Percentiles rank a stretch among this genome's conserved stretches.
Evolutionary conservation across 2,888 invertebrate species (phyloP).

Genomic region (Junonia oenone): DNA sequence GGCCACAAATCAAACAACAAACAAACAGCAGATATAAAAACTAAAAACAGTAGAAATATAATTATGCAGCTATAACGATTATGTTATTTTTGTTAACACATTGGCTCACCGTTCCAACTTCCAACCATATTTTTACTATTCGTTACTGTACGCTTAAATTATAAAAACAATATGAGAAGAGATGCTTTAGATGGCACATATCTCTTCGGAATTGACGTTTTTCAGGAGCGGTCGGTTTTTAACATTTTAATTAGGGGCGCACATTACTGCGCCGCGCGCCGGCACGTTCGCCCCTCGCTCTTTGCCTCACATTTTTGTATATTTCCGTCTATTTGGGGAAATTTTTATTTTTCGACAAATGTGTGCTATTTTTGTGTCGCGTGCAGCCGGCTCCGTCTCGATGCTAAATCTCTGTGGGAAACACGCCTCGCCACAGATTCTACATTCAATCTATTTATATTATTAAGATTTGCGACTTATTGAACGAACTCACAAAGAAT

Average conservation of each 20-base stretch:
- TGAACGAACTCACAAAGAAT: conserved; percentile 19
- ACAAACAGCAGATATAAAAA: neutral
- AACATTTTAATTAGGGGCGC: conserved; percentile 80
- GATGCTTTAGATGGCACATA: conserved; percentile 74
- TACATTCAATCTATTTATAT: conserved; percentile 36
- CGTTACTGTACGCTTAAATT: conserved; percentile 52
- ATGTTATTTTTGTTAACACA: neutral
- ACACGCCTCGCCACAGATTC: conserved; percentile 47
- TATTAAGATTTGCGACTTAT: conserved; percentile 35
- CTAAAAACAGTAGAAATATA: neutral
- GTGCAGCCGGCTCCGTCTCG: conserved; percentile 71
- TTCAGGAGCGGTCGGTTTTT: conserved; percentile 77
- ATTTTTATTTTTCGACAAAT: conserved; percentile 78
- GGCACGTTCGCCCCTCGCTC: conserved; percentile 76
- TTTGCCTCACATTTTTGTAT: conserved; percentile 76
- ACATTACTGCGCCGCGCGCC: conserved; percentile 69
- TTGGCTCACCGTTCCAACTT: neutral
- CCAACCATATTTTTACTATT: conserved; percentile 32
- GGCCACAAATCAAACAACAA: too few relatives aligned
- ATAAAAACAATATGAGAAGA: conserved; percentile 73
- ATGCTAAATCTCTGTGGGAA: conserved; percentile 78
- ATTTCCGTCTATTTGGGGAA: conserved; percentile 79
- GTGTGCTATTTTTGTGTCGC: conserved; percentile 74
- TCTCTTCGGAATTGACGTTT: conserved; percentile 78
- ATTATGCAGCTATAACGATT: neutral